Percentiles rank a stretch among this genome's conserved stretches.
phyloP scores from a whole-genome alignment of 2,888 invertebrate species.

The Branchellion lobata region DNA sequence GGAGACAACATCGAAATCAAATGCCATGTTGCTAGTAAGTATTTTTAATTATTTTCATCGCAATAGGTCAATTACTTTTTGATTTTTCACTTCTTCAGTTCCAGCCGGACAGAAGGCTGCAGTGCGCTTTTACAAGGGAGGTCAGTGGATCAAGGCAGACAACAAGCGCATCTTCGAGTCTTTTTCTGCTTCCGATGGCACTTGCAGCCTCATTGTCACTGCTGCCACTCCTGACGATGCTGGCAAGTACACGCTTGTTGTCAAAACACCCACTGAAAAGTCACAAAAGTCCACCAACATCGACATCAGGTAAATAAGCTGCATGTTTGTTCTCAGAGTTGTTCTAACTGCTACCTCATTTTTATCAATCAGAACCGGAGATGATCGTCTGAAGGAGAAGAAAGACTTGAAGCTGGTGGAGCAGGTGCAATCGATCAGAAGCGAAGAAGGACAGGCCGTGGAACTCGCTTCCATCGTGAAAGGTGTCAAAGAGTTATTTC shows the following conservation, averaged over 20 bases:
- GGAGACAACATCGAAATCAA: slow-evolving; percentile 45
- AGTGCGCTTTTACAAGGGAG: slow-evolving; percentile 1
- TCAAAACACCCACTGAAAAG: slow-evolving; percentile 14
- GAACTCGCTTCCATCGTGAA: not conserved
- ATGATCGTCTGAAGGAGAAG: not conserved
- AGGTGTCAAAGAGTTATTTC: not conserved
- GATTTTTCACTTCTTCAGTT: not conserved
- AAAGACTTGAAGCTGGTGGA: not conserved
- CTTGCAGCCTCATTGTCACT: not conserved
- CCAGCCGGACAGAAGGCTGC: not conserved
- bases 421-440: not conserved
- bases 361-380: not conserved
- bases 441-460: not conserved
- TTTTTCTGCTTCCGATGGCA: not conserved
- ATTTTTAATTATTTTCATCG: not conserved
- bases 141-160: not conserved
- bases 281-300: slow-evolving; percentile 2
- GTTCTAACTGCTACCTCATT: not conserved
- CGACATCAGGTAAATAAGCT: not conserved
- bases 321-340: not conserved
- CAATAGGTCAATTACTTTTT: not conserved
- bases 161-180: not conserved
- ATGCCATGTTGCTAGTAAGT: slow-evolving; percentile 45
- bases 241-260: not conserved
- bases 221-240: not conserved